These are phyloP conservation scores for Sapayoa aenigma DNA, from an alignment of 2,113 vertebrate genomes.

Conservation along the genomic window DNA sequence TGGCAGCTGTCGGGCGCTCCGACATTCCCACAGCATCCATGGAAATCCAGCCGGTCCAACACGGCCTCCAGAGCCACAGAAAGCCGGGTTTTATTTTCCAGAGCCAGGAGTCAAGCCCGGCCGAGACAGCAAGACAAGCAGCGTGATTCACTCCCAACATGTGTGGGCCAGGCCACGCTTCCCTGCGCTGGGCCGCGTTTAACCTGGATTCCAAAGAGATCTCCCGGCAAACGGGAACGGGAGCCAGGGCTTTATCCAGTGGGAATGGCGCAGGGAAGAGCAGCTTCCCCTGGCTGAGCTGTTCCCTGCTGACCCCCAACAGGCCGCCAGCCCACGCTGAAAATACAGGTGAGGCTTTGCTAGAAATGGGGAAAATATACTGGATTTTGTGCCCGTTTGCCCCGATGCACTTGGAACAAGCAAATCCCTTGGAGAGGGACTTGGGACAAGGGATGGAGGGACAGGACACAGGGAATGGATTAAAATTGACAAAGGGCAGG, in stretches of 20 bases:
- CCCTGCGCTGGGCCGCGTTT: neutral
- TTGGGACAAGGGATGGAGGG: neutral
- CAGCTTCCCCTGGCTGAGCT: neutral
- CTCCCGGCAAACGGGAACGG: neutral
- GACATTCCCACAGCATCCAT: neutral
- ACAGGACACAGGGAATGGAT: neutral
- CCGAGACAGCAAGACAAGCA: constrained; percentile 27
- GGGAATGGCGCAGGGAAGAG: neutral
- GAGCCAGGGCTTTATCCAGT: neutral
- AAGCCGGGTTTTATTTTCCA: neutral
- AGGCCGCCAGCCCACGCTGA: neutral
- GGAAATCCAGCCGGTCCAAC: too few species aligned
- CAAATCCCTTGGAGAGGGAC: neutral
- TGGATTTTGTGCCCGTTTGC: neutral
- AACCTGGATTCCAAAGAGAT: neutral
- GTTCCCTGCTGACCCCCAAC: neutral
- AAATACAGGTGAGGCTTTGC: neutral
- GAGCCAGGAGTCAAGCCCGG: constrained; percentile 17
- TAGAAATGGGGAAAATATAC: neutral
- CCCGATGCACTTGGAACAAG: neutral
- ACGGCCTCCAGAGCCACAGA: neutral
- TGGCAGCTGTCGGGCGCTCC: constrained; percentile 9
- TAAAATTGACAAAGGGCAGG: too few species aligned
- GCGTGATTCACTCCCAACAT: constrained; percentile 1
- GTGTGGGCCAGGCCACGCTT: neutral